Evolutionary conservation across 2,888 invertebrate genomes (phyloP).

Genomic region (Agrochola circellaris): DNA sequence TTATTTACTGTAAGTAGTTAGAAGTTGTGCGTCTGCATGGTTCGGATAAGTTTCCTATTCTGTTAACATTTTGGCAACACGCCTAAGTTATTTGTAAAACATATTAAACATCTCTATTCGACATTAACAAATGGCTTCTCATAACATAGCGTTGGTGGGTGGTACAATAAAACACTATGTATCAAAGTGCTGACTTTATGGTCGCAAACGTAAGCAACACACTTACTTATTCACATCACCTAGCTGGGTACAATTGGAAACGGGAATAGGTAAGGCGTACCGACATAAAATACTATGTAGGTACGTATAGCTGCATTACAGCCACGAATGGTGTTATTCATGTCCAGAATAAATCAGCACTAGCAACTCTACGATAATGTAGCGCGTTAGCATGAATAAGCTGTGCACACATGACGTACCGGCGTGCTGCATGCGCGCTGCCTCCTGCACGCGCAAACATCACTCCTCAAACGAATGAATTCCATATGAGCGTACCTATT

Average conservation of each 20-base stretch:
- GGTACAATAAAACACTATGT: conserved; percentile 63
- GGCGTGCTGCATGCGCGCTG: not conserved
- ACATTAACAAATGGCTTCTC: conserved; percentile 78
- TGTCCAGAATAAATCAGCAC: conserved; percentile 75
- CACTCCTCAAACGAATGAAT: conserved; percentile 76
- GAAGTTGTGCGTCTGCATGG: conserved; percentile 65
- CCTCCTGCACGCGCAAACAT: conserved; percentile 37
- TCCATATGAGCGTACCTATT: conserved; percentile 74
- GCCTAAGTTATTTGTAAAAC: conserved; percentile 77
- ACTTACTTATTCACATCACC: conserved; percentile 76
- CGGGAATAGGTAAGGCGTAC: conserved; percentile 70
- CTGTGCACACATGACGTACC: conserved; percentile 20
- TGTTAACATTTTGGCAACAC: conserved; percentile 78
- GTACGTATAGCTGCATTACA: conserved; percentile 71
- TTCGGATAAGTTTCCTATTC: conserved; percentile 72
- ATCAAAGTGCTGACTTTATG: conserved; percentile 60
- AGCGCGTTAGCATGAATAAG: conserved; percentile 45
- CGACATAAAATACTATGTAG: conserved; percentile 75
- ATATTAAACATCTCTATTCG: conserved; percentile 76
- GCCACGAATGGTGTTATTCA: conserved; percentile 74
- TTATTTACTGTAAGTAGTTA: conserved; percentile 63
- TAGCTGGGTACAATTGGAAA: conserved; percentile 71
- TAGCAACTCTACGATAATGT: conserved; percentile 52
- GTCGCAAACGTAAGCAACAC: conserved; percentile 63
- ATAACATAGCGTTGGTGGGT: conserved; percentile 69